Evolutionary conservation across 2,797 vertebrate genomes (phyloP).

Genomic region (Pristis pectinata): DNA sequence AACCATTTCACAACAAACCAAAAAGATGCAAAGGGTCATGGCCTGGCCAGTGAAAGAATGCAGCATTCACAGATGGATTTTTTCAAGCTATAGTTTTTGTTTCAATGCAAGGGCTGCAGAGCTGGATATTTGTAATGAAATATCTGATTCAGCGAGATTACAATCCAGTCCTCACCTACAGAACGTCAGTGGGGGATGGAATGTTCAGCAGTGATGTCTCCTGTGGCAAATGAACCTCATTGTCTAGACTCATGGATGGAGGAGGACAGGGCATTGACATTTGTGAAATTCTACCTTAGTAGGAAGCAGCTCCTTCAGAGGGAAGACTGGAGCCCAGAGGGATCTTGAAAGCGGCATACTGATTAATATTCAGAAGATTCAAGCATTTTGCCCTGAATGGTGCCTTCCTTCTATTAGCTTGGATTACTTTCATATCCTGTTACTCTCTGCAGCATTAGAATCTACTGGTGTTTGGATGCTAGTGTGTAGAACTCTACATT

Average conservation of each 20-base stretch:
- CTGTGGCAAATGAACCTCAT: background rate
- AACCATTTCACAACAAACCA: background rate
- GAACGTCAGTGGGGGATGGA: background rate
- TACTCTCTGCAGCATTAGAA: background rate
- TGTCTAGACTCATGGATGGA: background rate
- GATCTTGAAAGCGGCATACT: background rate
- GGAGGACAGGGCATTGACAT: background rate
- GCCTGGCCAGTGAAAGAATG: background rate
- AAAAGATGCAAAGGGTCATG: background rate
- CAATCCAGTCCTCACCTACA: background rate
- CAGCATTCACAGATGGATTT: background rate
- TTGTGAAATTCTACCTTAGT: background rate
- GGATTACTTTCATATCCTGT: background rate
- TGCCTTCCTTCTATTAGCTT: background rate
- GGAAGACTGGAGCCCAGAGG: background rate
- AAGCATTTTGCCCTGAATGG: background rate
- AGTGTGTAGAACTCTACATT: background rate
- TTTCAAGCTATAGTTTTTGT: too few species aligned
- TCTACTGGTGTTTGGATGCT: background rate
- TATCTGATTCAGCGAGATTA: background rate
- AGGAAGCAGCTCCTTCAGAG: background rate
- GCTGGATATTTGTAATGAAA: background rate
- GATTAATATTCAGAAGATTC: background rate
- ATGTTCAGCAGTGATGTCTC: background rate
- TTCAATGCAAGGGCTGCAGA: background rate